Evolutionary conservation across 2,113 vertebrate species (phyloP).

Genomic region (Corythaeola cristata): DNA sequence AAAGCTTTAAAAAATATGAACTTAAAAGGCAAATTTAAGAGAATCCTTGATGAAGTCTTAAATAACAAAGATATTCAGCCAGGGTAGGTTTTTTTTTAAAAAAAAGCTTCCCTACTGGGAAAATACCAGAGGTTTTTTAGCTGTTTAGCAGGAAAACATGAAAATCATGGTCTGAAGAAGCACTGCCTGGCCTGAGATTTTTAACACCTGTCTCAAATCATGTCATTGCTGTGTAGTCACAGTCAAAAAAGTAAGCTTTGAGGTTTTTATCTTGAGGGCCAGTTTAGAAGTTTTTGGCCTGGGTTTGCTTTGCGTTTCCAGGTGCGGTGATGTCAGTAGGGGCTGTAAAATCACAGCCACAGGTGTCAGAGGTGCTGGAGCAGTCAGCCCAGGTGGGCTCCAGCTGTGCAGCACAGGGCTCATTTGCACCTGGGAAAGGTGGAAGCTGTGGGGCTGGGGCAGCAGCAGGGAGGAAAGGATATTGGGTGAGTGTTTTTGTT

Average conservation of each 20-base stretch:
- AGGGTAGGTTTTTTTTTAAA: not conserved
- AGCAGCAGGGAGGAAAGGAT: not conserved
- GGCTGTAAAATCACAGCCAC: not conserved
- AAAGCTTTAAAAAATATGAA: not conserved
- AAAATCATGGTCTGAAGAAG: not conserved
- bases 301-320: not conserved
- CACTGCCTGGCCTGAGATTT: not conserved
- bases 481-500: not conserved
- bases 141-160: not conserved
- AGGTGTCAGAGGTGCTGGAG: not conserved
- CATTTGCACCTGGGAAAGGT: not conserved
- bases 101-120: not conserved
- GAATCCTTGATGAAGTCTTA: not conserved
- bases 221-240: not conserved
- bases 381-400: rapidly evolving
- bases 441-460: not conserved
- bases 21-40: not conserved
- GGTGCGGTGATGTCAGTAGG: not conserved
- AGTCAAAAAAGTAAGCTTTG: not conserved
- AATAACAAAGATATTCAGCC: not conserved
- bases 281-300: not conserved
- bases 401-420: not conserved
- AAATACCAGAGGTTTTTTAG: not conserved
- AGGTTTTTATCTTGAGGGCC: not conserved
- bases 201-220: not conserved